Evolutionary conservation across 2,888 invertebrate species (phyloP).

Genomic region (Molanna angustata): DNA sequence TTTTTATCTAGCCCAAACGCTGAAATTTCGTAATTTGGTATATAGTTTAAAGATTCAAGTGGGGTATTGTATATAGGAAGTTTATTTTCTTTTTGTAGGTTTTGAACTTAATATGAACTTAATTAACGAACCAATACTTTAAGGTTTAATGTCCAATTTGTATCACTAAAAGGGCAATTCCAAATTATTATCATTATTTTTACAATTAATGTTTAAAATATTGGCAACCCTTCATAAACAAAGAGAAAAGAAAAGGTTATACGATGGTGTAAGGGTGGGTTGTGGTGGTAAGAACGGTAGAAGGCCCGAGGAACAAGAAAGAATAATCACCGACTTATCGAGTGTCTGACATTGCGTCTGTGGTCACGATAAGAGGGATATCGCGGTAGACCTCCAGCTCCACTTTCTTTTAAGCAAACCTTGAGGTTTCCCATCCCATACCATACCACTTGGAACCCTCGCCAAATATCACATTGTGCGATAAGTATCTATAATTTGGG

Average conservation of each 20-base stretch:
- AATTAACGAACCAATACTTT: too few relatives aligned
- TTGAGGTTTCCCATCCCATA: slow-evolving; percentile 4
- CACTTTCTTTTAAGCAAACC: background rate
- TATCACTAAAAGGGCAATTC: too few relatives aligned
- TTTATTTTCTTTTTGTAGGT: too few relatives aligned
- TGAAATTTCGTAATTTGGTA: too few relatives aligned
- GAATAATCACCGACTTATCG: slow-evolving; percentile 31
- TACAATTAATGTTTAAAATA: too few relatives aligned
- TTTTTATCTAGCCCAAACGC: too few relatives aligned
- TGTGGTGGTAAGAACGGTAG: slow-evolving; percentile 1
- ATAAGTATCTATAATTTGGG: background rate
- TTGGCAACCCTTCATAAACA: too few relatives aligned
- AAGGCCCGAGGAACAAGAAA: slow-evolving; percentile 21
- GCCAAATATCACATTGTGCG: background rate
- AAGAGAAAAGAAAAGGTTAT: slow-evolving; percentile 3
- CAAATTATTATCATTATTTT: too few relatives aligned
- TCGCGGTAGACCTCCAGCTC: slow-evolving; percentile 9
- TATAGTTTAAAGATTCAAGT: too few relatives aligned
- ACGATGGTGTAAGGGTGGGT: background rate
- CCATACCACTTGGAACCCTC: background rate
- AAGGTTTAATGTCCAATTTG: too few relatives aligned
- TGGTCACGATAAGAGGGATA: slow-evolving; percentile 12
- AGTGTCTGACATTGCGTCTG: slow-evolving; percentile 26
- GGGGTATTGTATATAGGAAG: too few relatives aligned
- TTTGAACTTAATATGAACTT: too few relatives aligned